Base-by-base conservation (phyloP, 1,140 invertebrate species). In the Bombus sibiricus region DNA sequence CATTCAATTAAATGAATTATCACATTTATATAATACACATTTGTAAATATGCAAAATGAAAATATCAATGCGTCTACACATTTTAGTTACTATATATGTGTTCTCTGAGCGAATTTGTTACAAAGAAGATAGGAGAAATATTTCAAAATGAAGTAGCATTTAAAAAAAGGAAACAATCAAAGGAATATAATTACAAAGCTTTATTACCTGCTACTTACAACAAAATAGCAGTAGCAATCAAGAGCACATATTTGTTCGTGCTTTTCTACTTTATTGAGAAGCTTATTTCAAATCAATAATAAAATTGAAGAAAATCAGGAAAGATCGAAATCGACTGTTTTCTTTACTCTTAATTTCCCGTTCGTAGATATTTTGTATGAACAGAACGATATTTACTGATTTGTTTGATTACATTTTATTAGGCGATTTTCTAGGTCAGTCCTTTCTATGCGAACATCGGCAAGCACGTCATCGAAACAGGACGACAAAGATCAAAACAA, bases 321-420 rank as follows among this genome's bases (percentile, higher is more conserved):
- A 9, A 18, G 5, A 1, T 13, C 2, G 3, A 10, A 32, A 10
- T 76, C 25, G 4, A 37, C 10, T 25, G n/a, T 1, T 57, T 25
- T 6, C 6, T 57, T 41, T n/a, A 3, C 72, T 37, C 53, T 53
- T 8, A 57, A 75, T 75, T 53, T 75, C 22, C 2, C 22, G 10
- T 28, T 75, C 57, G 32, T 28, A 37, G 10, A 57, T 37, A 57
- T 74, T 32, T 43, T 25, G 18, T 41, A 34, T 47, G 1, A 15
- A 53, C 22, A 25, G 32, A 57, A 25, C n/a, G 18, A 28, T 75
- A 12, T 53, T 75, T 57, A 43, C 22, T 10, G 41, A 74, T 57
- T 75, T n/a, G 32, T 57, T 32, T 37, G 73, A 41, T 37, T 75
- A 75, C 73, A 28, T 53, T 75, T 57, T 32, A 53, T 75, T 75